Evolutionary conservation across 2,888 invertebrate species (phyloP), one percentile per base, ranked within the genome.

Genomic region (Tridacna gigas): DNA sequence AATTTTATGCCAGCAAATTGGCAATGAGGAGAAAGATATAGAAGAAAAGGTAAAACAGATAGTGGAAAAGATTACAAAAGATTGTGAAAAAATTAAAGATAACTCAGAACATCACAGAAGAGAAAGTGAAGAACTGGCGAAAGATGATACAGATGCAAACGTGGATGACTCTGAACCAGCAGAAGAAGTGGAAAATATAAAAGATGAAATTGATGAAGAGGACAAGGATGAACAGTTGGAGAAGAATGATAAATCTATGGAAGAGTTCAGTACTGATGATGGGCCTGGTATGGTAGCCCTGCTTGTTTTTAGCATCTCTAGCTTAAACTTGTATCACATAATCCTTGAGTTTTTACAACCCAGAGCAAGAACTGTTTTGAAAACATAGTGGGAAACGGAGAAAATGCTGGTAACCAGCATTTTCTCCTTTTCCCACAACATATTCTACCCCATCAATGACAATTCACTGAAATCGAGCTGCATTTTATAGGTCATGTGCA

Each of bases 211-310:
- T 25, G 25, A 63, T 63, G 63, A 63, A 63, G 63, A 63, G 12
- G 63, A 13, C 15, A 26, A 26, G 22, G 71, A 71, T 18, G 18
- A 51, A 11, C 7, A 9, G 3, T 9, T 26, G 15, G 71, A 71
- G n/a, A 48, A 48, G 18, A 12, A n/a, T 48, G 37, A 71, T 26
- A 48, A 47, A 71, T 51, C 51, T 26, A 25, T 48, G 48, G 71
- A 71, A 25, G 71, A 71, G 4, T 47, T n/a, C n/a, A 51, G 71
- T 51, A 18, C 26, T 13, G 71, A 61, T 37, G 61, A 74, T 61
- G 15, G 28, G 12, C 22, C 74, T 26, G 74, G 74, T 74, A 74
- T 11, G 56, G 20, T 37, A 37, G 37, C 37, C 37, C 37, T 37
- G 37, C 7, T 37, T 37, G 37, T 37, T 7, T 37, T 37, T 37